Evolutionary conservation across 2,113 vertebrate species (phyloP), one percentile per base, ranked within the genome.

Genomic region (Paramormyrops kingsleyae): DNA sequence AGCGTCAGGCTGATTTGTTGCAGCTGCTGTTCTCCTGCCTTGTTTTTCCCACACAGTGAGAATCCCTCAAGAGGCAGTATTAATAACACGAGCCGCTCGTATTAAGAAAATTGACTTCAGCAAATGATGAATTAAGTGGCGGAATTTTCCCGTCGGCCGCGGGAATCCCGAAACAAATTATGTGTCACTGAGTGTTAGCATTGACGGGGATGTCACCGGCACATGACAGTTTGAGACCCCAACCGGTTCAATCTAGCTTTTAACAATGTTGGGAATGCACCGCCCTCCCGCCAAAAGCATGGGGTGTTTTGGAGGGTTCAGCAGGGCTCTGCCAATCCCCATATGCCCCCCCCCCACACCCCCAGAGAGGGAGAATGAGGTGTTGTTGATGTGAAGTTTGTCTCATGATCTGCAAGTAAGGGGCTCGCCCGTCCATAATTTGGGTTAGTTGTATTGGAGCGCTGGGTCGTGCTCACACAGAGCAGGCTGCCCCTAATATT

Each of bases 71-170:
- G 85, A 35, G 85, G 47, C 50, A 87, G n/a, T 53, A 87, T 53
- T 53, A 87, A 87, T 49, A 87, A 53, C 35, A 35, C 13, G 9
- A 86, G 47, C 47, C n/a, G 13, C 50, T 49, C 50, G 27, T 87
- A 87, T 87, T 87, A 87, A 87, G 50, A 35, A 87, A 35, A 87
- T 87, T 87, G 27, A 87, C 47, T 87, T 87, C 47, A 87, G 50
- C 85, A 87, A 87, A 52, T 87, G 50, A 87, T 87, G 47, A 87
- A 87, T 53, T 52, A 87, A 53, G 50, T 35, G 50, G n/a, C 85
- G 4, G 27, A 53, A 35, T 87, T 86, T 49, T 86, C 44, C 83
- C n/a, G 83, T 86, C 5, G 12, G 83, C 47, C 83, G n/a, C 46
- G 27, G 50, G 50, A 87, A 52, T 31, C 85, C 50, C 15, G 31